Conservation (phyloP, 2,888 invertebrate genomes). For the Meteorus colon region DNA sequence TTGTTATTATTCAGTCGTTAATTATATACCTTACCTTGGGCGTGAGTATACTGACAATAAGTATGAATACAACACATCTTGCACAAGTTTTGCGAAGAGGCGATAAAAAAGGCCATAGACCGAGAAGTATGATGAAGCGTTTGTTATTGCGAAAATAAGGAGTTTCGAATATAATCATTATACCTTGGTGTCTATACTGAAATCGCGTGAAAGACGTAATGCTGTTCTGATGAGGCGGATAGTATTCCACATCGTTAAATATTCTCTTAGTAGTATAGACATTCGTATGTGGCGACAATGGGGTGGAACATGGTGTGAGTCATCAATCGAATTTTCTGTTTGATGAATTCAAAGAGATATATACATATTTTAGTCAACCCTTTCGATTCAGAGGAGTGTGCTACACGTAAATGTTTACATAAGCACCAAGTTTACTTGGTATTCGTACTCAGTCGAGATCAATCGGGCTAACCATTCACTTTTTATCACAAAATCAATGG, state of each 20-base stretch:
- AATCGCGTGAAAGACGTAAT: background rate
- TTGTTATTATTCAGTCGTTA: background rate
- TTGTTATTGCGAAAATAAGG: constrained; percentile 13
- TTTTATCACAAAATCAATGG: too few species aligned
- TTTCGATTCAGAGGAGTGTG: too few species aligned
- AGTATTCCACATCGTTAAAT: background rate
- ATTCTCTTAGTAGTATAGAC: background rate
- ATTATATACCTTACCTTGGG: constrained; percentile 32
- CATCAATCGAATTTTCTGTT: constrained; percentile 8
- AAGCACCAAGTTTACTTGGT: too few species aligned
- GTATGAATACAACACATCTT: background rate
- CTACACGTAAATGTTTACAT: too few species aligned
- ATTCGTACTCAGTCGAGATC: too few species aligned
- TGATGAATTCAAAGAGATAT: too few species aligned
- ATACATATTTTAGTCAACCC: too few species aligned
- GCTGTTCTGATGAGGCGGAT: background rate
- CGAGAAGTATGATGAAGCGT: constrained; percentile 9
- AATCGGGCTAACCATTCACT: too few species aligned
- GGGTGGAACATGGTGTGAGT: constrained; percentile 1
- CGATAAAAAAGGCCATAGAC: constrained; percentile 31
- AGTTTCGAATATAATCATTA: background rate
- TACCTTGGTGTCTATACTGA: background rate
- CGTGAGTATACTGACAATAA: constrained; percentile 21
- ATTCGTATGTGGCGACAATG: background rate
- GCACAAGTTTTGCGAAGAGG: background rate